Percentiles rank a stretch among this genome's conserved stretches.
phyloP scores from a whole-genome alignment of 2,888 invertebrate species.

The Megalurothrips usitatus region DNA sequence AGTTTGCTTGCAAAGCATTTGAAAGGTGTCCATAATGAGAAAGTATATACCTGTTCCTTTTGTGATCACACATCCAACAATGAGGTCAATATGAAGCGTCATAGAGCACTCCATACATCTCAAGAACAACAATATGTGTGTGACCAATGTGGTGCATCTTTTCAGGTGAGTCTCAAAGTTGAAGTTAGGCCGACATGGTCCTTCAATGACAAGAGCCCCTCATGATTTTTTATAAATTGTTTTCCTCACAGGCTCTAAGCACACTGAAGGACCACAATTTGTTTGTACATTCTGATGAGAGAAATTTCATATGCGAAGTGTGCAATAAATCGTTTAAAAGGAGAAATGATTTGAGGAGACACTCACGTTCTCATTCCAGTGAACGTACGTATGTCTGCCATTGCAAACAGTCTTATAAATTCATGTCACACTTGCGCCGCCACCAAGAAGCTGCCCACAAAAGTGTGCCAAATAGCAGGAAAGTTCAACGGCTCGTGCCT shows the following conservation, averaged over 20 bases:
- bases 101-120: constrained; percentile 5
- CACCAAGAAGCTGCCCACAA: not conserved
- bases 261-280: constrained; percentile 8
- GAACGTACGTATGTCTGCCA: not conserved
- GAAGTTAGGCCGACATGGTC: not conserved
- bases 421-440: constrained; percentile 9
- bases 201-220: not conserved
- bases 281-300: constrained; percentile 11
- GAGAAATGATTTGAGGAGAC: constrained; percentile 8
- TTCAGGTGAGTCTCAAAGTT: not conserved
- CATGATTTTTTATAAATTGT: not conserved
- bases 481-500: not conserved
- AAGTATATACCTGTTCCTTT: not conserved
- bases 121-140: not conserved
- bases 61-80: not conserved
- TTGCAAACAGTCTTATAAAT: constrained; percentile 17
- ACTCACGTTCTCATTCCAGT: not conserved
- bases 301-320: not conserved
- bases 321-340: not conserved
- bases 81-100: constrained; percentile 2
- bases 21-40: not conserved
- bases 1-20: not conserved
- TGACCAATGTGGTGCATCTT: constrained; percentile 7
- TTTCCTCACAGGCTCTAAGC: not conserved
- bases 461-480: not conserved